Evolutionary conservation across 1,140 invertebrate genomes (phyloP).

Genomic region (Meloidogyne chitwoodi): DNA sequence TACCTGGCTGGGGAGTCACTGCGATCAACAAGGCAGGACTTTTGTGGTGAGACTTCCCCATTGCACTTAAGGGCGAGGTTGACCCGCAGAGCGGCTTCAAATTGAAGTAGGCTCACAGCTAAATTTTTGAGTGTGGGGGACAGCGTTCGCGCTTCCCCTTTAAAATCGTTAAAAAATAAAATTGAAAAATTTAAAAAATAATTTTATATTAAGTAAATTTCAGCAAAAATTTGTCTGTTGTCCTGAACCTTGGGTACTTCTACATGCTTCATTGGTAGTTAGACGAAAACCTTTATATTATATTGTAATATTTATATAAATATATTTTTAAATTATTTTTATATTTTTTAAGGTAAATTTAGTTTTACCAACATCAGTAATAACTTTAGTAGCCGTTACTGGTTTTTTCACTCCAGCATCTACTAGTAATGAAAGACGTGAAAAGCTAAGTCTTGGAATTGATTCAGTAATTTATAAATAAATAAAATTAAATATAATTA

Average conservation of each 20-base stretch:
- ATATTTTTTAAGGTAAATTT: slow-evolving; percentile 48
- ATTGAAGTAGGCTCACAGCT: too few relatives aligned
- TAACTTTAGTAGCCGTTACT: slow-evolving; percentile 59
- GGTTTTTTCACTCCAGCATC: slow-evolving; percentile 61
- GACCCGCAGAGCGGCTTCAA: too few relatives aligned
- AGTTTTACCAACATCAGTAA: slow-evolving; percentile 56
- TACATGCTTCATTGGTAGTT: slow-evolving; percentile 54
- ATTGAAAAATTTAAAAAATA: too few relatives aligned
- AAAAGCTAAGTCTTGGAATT: slow-evolving; percentile 56
- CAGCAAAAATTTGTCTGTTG: slow-evolving; percentile 56
- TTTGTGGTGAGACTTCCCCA: too few relatives aligned
- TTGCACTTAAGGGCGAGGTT: too few relatives aligned
- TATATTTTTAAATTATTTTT: background rate
- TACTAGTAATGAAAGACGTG: slow-evolving; percentile 53
- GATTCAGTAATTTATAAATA: slow-evolving; percentile 46
- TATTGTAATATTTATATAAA: slow-evolving; percentile 43
- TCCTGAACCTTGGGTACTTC: slow-evolving; percentile 57
- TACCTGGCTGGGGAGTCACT: too few relatives aligned
- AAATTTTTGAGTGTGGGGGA: too few relatives aligned
- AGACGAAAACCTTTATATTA: slow-evolving; percentile 58
- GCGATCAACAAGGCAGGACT: too few relatives aligned
- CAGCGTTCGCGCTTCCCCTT: too few relatives aligned
- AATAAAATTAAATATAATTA: background rate
- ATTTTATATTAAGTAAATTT: background rate
- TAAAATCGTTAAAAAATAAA: too few relatives aligned